Base-by-base conservation (phyloP, 2,797 vertebrate species). In the Pithecia hirsuta region DNA sequence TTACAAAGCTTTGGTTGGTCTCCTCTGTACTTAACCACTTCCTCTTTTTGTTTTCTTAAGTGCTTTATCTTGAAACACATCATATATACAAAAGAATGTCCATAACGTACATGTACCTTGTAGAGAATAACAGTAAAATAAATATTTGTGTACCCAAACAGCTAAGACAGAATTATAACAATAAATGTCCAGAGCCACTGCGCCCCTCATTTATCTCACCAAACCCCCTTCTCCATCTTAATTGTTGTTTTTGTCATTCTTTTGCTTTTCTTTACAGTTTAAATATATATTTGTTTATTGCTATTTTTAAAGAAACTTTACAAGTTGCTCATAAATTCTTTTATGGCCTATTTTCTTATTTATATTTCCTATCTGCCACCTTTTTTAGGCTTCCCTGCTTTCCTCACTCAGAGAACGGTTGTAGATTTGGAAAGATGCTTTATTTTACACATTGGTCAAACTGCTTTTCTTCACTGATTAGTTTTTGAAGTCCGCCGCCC, bases 301-400 rank as follows among this genome's bases (percentile, higher is more conserved):
- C 24, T 90, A 80, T 87, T 96, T 96, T 75, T 28, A 94, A 97
- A 95, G 44, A 92, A 91, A 80, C 61, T 81, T 81, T 94, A 36
- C 39, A 93, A 92, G 46, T 85, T 81, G 74, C 89, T 93, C 83
- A 94, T 82, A 95, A 96, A 89, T 85, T 96, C 81, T 91, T 91
- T 93, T 92, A 89, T 86, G 87, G 88, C 57, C 81, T 93, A 93
- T 95, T 95, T 97, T 94, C 92, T 89, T 82, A 74, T 85, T 95
- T 87, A 82, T 76, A 75, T 26, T 93, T 41, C 74, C 93, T 89
- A 96, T 78, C 82, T 92, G 89, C 89, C 59, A 72, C 24, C 10
- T 55, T 81, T 82, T 93, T 46, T 20, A 67, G 24, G 39, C 4
- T 91, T 91, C 52, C 59, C 80, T 48, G 6, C 76, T 94, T 30